Evolutionary conservation across 23 tunicate genomes (phyloP).

Genomic region (Diplosoma virens): DNA sequence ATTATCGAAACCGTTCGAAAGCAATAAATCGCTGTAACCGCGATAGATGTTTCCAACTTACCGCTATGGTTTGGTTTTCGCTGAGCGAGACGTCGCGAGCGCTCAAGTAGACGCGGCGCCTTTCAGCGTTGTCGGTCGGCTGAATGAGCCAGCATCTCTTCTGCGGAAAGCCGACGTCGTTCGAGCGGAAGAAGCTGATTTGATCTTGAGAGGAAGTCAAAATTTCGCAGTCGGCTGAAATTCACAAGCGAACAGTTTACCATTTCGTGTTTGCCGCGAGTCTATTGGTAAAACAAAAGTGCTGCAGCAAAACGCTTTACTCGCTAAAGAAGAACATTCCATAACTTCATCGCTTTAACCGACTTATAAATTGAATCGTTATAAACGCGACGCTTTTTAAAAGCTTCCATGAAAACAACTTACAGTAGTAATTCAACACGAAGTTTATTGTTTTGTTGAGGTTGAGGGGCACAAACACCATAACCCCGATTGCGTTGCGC

Average conservation of each 20-base stretch:
- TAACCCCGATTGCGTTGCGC: not conserved
- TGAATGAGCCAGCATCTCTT: conserved; percentile 45
- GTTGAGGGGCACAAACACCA: conserved; percentile 6
- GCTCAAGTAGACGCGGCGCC: conserved; percentile 40
- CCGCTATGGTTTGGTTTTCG: conserved; percentile 2
- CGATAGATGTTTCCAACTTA: conserved; percentile 25
- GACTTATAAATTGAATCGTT: not conserved
- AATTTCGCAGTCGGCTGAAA: conserved; percentile 31
- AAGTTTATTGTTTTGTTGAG: not conserved
- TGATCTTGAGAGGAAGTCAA: conserved; percentile 21
- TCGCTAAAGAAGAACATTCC: no score
- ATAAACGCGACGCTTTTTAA: not conserved
- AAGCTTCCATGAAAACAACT: not conserved
- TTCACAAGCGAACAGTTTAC: no score
- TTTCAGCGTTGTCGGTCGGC: not conserved
- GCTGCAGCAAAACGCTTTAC: no score
- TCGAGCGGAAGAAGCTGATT: not conserved
- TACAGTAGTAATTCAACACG: conserved; percentile 32
- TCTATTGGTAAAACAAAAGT: no score
- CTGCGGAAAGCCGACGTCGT: not conserved
- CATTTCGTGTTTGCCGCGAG: no score
- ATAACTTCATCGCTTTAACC: no score
- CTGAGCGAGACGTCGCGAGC: conserved; percentile 10
- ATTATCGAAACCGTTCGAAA: no score
- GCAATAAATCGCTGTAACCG: no score